Percentiles rank a stretch among this genome's conserved stretches.
These are phyloP conservation scores for Notarius quadriscutis DNA, from an alignment of 2,113 vertebrate genomes.

Conservation along the genomic window DNA sequence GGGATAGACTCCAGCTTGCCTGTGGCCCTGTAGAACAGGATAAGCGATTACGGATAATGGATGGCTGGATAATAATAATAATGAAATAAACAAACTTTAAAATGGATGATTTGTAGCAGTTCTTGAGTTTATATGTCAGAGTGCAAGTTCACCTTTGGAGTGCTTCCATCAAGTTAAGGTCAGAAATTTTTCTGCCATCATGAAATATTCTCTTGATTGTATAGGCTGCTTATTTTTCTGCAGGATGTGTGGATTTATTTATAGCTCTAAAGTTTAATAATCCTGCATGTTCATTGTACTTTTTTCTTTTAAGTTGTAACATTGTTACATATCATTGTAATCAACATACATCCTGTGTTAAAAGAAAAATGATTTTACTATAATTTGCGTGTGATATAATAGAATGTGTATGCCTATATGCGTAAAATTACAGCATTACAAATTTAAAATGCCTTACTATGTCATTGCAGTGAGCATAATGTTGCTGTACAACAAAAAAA, in stretches of 20 bases:
- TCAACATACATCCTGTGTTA: neutral
- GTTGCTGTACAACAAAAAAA: neutral
- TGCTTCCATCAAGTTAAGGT: neutral
- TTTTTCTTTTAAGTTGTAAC: neutral
- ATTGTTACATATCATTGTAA: neutral
- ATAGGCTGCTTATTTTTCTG: neutral
- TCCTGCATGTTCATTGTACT: neutral
- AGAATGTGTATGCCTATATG: neutral
- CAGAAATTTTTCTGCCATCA: neutral
- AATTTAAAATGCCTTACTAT: neutral
- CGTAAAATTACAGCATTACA: neutral
- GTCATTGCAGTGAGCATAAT: neutral
- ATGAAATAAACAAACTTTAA: too few species aligned
- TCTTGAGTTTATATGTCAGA: neutral
- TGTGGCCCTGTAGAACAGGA: too few species aligned
- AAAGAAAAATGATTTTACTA: neutral
- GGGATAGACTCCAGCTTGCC: too few species aligned
- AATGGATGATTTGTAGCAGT: neutral
- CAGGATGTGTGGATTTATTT: neutral
- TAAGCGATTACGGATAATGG: too few species aligned
- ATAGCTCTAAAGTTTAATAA: neutral
- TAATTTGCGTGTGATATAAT: neutral
- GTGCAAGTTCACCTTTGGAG: neutral
- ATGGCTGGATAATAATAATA: neutral
- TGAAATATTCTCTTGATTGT: neutral